Evolutionary conservation across 2,113 vertebrate species (phyloP).

Genomic region (Phrynocephalus versicolor): DNA sequence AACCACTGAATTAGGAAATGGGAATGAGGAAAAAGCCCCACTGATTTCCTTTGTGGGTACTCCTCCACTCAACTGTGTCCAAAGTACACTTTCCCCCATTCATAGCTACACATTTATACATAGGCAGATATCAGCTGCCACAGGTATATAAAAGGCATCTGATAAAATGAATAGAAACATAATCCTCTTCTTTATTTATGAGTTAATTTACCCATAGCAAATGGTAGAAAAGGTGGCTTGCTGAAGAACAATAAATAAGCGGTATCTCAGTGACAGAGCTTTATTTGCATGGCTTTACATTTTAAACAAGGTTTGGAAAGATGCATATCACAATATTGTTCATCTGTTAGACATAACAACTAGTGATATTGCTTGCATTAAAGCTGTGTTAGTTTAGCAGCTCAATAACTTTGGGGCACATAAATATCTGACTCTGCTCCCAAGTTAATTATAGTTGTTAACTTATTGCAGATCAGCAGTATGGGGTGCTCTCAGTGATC

Average conservation of each 20-base stretch:
- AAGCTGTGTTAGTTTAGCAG: slow-evolving; percentile 52
- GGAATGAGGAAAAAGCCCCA: background rate
- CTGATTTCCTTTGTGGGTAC: too few species aligned
- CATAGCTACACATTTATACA: too few species aligned
- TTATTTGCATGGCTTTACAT: background rate
- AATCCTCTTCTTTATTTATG: background rate
- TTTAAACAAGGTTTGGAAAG: background rate
- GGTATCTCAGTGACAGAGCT: background rate
- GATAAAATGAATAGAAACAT: background rate
- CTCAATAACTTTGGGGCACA: slow-evolving; percentile 46
- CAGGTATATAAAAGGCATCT: background rate
- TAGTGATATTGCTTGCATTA: background rate
- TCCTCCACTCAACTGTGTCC: too few species aligned
- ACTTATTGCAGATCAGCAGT: slow-evolving; percentile 53
- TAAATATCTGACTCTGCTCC: slow-evolving; percentile 49
- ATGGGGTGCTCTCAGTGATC: slow-evolving; percentile 44
- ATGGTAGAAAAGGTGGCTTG: background rate
- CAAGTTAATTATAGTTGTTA: slow-evolving; percentile 63
- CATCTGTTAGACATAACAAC: background rate
- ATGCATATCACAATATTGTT: background rate
- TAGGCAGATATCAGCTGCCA: background rate
- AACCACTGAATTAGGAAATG: too few species aligned
- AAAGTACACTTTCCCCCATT: too few species aligned
- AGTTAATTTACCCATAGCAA: background rate
- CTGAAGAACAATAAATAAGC: background rate